These are phyloP conservation scores for Babylonia areolata DNA, from an alignment of 1,140 invertebrate species.

Conservation along the genomic window DNA sequence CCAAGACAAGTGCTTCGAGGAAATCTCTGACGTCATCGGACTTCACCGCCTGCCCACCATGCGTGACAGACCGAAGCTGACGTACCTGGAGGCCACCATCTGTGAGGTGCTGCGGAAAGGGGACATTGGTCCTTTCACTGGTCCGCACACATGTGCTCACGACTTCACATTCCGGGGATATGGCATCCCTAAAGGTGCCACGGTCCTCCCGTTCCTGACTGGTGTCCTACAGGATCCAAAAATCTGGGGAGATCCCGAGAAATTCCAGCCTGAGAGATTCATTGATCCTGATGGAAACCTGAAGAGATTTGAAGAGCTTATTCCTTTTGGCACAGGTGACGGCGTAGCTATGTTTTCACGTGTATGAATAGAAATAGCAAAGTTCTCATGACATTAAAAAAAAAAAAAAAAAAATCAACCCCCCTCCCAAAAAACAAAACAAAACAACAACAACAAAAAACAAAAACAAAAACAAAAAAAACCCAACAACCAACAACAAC, in stretches of 20 bases:
- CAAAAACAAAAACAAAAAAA: too few relatives aligned
- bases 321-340: constrained; percentile 47
- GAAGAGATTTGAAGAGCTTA: constrained; percentile 33
- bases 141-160: constrained; percentile 61
- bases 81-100: constrained; percentile 51
- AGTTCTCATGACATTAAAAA: too few relatives aligned
- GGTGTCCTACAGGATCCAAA: constrained; percentile 62
- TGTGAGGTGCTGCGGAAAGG: constrained; percentile 48
- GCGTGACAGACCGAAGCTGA: constrained; percentile 41
- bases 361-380: too few relatives aligned
- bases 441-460: too few relatives aligned
- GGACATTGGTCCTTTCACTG: constrained; percentile 60
- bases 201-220: constrained; percentile 61
- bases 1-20: constrained; percentile 88
- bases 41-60: constrained; percentile 22
- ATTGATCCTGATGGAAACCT: constrained; percentile 56
- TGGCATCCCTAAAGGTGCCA: constrained; percentile 59
- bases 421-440: too few relatives aligned
- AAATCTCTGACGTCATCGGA: constrained; percentile 81
- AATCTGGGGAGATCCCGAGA: constrained; percentile 82
- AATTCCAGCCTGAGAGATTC: constrained; percentile 82
- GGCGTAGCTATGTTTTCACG: too few relatives aligned
- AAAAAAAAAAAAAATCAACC: too few relatives aligned
- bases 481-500: too few relatives aligned
- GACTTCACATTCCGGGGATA: constrained; percentile 64